phyloP scores from a whole-genome alignment of 2,113 vertebrate genomes.

The Myotis brandtii region DNA sequence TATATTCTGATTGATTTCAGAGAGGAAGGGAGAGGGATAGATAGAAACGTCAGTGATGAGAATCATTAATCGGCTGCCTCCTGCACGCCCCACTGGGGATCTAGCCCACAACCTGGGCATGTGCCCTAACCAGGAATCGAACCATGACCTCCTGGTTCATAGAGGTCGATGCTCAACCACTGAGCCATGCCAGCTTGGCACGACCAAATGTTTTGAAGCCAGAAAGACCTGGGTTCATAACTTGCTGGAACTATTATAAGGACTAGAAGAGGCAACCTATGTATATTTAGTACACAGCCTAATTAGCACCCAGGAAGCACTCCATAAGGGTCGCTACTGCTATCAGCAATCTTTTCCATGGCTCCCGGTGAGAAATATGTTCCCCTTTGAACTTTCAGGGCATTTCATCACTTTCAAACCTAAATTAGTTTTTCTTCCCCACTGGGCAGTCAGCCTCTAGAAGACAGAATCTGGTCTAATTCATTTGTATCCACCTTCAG shows the following conservation, averaged over 20 bases:
- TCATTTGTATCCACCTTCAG: neutral
- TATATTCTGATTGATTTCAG: too few species aligned
- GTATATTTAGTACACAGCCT: too few species aligned
- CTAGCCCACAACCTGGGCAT: too few species aligned
- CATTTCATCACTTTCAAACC: slow-evolving; percentile 30
- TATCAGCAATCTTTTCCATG: neutral
- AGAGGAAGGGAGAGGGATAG: too few species aligned
- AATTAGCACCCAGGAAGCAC: neutral
- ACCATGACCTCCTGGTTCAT: too few species aligned
- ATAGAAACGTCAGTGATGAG: too few species aligned
- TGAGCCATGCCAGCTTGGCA: too few species aligned
- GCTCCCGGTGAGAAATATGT: neutral
- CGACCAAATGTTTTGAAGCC: neutral
- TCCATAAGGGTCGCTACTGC: neutral
- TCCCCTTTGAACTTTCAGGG: neutral
- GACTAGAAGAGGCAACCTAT: neutral
- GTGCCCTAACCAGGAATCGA: too few species aligned
- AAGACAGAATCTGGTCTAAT: neutral
- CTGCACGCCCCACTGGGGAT: too few species aligned
- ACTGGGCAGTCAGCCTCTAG: neutral
- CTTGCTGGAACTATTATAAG: neutral
- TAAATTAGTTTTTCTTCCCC: slow-evolving; percentile 1
- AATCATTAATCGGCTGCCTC: too few species aligned
- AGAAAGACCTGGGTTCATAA: neutral
- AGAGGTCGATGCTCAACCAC: too few species aligned